phyloP scores from a whole-genome alignment of 2,888 invertebrate species.

The Plagiodera versicolora region DNA sequence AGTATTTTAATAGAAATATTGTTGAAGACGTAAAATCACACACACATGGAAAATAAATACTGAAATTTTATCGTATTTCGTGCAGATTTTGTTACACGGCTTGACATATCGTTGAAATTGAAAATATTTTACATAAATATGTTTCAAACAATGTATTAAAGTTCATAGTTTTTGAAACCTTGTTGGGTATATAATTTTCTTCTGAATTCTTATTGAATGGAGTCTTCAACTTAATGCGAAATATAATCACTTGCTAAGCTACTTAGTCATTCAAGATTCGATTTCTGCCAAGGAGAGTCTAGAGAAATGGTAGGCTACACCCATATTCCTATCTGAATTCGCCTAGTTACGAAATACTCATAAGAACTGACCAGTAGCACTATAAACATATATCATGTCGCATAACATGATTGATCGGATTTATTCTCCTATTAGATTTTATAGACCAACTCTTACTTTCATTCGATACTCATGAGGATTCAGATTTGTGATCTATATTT shows the following conservation, averaged over 20 bases:
- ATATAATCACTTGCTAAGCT: neutral
- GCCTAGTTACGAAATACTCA: neutral
- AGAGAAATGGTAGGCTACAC: neutral
- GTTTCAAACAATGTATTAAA: too few species aligned
- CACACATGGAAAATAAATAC: too few species aligned
- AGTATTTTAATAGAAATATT: too few species aligned
- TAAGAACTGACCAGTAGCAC: neutral
- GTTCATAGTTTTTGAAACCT: too few species aligned
- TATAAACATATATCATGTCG: neutral
- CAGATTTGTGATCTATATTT: neutral
- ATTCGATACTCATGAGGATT: conserved; percentile 6
- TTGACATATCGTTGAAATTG: too few species aligned
- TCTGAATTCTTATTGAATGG: too few species aligned
- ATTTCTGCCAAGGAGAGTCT: neutral
- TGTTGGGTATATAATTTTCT: too few species aligned
- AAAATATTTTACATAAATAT: too few species aligned
- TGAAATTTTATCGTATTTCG: too few species aligned
- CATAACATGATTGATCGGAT: conserved; percentile 17
- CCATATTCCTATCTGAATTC: neutral
- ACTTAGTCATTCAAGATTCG: neutral
- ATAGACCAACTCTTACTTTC: conserved; percentile 25
- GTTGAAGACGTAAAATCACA: too few species aligned
- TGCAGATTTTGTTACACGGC: too few species aligned
- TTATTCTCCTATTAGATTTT: conserved; percentile 12
- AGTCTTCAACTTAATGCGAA: neutral